These are phyloP conservation scores for Eumeta japonica DNA, from an alignment of 1,140 invertebrate species.

Conservation along the genomic window DNA sequence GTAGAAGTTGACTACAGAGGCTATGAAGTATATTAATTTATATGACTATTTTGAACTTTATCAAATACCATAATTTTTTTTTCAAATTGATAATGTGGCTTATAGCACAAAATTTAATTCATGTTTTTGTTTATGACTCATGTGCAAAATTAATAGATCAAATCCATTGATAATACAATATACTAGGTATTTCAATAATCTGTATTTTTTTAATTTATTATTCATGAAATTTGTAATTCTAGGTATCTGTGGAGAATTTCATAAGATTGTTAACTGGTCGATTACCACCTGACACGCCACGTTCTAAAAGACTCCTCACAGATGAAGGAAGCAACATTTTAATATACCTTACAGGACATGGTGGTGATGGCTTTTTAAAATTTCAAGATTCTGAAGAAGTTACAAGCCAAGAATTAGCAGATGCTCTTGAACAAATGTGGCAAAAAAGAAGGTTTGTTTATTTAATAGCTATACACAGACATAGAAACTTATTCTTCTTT, in stretches of 20 bases:
- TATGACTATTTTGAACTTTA: too few species aligned
- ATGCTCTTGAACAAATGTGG: constrained; percentile 99
- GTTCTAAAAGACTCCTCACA: constrained; percentile 92
- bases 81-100: too few species aligned
- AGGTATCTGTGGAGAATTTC: constrained; percentile 98
- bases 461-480: too few species aligned
- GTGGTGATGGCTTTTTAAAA: constrained; percentile 98
- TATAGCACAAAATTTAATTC: too few species aligned
- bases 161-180: too few species aligned
- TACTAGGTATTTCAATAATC: too few species aligned
- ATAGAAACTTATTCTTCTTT: too few species aligned
- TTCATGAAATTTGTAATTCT: constrained; percentile 7
- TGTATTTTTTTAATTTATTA: too few species aligned
- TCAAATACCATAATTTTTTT: too few species aligned
- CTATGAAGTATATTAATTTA: constrained; percentile 75
- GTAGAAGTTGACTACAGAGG: constrained; percentile 99
- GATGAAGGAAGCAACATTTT: constrained; percentile 97
- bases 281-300: constrained; percentile 84
- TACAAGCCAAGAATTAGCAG: constrained; percentile 96
- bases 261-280: constrained; percentile 92
- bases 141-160: too few species aligned
- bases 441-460: constrained; percentile 81
- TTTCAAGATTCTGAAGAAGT: constrained; percentile 99
- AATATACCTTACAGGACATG: constrained; percentile 96
- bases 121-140: too few species aligned